Conservation (phyloP, 2,113 vertebrate species). For the Tupaia chinensis region DNA sequence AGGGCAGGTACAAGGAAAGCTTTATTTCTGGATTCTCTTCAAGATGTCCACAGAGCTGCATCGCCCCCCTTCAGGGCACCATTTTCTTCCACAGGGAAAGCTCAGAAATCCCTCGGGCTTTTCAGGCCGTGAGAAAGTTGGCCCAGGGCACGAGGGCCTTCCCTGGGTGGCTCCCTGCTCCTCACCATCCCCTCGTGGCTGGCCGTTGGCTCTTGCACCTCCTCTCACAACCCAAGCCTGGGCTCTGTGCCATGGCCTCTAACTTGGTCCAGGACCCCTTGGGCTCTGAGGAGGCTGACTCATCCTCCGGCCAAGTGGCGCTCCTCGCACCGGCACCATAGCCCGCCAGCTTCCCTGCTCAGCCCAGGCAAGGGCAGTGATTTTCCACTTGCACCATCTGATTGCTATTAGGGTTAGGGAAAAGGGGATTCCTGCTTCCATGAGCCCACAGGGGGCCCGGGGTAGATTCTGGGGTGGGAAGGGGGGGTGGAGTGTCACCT, state of each 20-base stretch:
- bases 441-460: not conserved
- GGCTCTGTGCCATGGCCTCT: not conserved
- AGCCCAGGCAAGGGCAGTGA: not conserved
- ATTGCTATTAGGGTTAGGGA: constrained; percentile 48
- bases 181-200: not conserved
- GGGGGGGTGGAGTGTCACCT: not conserved
- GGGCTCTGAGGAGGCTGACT: not conserved
- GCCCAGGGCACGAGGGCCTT: not conserved
- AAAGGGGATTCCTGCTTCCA: constrained; percentile 62
- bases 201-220: not conserved
- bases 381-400: constrained; percentile 76
- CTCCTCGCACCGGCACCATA: not conserved
- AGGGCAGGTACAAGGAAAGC: not conserved
- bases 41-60: not conserved
- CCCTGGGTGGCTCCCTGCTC: not conserved
- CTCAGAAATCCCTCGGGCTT: not conserved
- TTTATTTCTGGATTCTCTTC: not conserved
- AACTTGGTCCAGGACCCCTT: constrained; percentile 34
- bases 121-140: constrained; percentile 52
- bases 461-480: not conserved
- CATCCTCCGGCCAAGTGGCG: not conserved
- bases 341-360: not conserved
- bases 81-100: not conserved
- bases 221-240: not conserved
- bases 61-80: not conserved